phyloP scores from a whole-genome alignment of 2,888 invertebrate genomes.

The Coremacera marginata region DNA sequence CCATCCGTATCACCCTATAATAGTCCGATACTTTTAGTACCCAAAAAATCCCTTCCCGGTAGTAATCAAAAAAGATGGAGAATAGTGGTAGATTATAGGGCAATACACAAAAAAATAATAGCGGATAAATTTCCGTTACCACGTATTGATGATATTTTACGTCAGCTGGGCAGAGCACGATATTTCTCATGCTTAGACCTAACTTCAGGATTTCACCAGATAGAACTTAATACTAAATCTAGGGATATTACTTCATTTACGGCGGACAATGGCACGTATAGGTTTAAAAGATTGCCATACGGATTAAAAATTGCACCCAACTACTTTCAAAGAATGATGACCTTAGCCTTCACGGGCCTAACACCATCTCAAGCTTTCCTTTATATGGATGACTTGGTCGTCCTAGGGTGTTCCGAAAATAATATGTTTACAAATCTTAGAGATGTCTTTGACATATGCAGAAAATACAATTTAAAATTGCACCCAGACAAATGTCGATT shows the following conservation, averaged over 20 bases:
- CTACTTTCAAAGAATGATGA: too few species aligned
- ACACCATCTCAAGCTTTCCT: not conserved
- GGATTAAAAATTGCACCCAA: not conserved
- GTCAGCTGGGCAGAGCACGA: constrained; percentile 1
- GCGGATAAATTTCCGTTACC: constrained; percentile 1
- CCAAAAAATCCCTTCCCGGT: constrained; percentile 19
- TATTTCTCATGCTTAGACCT: not conserved
- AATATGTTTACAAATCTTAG: not conserved
- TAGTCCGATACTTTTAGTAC: constrained; percentile 20
- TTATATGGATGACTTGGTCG: not conserved
- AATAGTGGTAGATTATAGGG: constrained; percentile 23
- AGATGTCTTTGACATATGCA: too few species aligned
- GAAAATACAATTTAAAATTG: too few species aligned
- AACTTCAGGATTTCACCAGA: constrained; percentile 1
- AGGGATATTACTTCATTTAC: not conserved
- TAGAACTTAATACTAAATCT: not conserved
- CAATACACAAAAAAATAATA: constrained; percentile 28
- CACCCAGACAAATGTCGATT: too few species aligned
- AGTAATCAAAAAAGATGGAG: constrained; percentile 1
- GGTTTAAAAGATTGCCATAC: too few species aligned
- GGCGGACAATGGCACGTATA: too few species aligned
- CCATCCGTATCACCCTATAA: constrained; percentile 21
- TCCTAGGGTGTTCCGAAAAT: not conserved
- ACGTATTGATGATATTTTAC: constrained; percentile 16
- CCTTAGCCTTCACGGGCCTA: not conserved